Evolutionary conservation across 1,140 invertebrate genomes (phyloP).

Genomic region (Platyura marginata): DNA sequence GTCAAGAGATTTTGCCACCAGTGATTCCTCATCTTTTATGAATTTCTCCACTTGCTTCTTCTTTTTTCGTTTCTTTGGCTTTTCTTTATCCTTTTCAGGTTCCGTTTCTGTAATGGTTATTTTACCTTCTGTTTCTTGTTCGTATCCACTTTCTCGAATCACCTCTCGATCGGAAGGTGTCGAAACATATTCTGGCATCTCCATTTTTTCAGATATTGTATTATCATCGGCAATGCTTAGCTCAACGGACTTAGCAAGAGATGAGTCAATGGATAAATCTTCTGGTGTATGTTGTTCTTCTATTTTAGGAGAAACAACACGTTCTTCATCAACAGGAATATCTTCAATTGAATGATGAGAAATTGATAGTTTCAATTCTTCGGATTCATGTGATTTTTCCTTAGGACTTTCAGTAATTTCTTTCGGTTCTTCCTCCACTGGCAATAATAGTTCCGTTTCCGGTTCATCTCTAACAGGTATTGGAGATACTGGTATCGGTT

Average conservation of each 20-base stretch:
- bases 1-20: slow-evolving; percentile 20
- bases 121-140: slow-evolving; percentile 35
- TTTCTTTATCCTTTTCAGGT: slow-evolving; percentile 14
- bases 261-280: neutral
- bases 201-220: slow-evolving; percentile 1
- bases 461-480: too few species aligned
- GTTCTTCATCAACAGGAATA: neutral
- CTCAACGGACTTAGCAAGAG: neutral
- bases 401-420: slow-evolving; percentile 2
- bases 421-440: too few species aligned
- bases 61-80: slow-evolving; percentile 29
- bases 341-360: too few species aligned
- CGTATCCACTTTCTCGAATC: slow-evolving; percentile 27
- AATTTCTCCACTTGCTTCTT: slow-evolving; percentile 20
- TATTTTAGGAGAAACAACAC: too few species aligned
- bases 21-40: slow-evolving; percentile 23
- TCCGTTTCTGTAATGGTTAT: slow-evolving; percentile 25
- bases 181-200: neutral
- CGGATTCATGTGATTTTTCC: neutral
- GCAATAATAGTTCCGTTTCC: too few species aligned
- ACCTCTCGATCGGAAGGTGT: slow-evolving; percentile 9
- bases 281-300: too few species aligned
- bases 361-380: too few species aligned
- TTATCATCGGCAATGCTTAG: neutral
- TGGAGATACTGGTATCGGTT: too few species aligned